These are phyloP conservation scores for Sardinella longiceps DNA, from an alignment of 2,797 vertebrate genomes.

Conservation along the genomic window DNA sequence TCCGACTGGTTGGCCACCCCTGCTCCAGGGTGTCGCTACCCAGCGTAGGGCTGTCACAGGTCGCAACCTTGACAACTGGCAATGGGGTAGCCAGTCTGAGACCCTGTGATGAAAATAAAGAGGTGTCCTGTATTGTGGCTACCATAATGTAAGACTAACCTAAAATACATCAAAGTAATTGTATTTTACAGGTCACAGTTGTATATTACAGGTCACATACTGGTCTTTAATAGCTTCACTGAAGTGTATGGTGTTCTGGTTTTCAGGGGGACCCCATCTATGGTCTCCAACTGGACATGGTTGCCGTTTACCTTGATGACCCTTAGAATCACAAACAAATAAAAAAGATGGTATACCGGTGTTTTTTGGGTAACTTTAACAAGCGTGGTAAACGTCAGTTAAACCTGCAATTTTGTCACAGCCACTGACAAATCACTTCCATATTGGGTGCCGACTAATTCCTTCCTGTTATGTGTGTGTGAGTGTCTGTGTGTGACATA, in stretches of 20 bases:
- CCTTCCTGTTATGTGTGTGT: too few species aligned
- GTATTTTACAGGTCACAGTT: too few species aligned
- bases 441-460: too few species aligned
- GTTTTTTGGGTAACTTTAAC: too few species aligned
- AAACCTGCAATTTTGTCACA: too few species aligned
- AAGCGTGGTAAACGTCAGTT: background rate
- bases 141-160: background rate
- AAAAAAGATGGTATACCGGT: background rate
- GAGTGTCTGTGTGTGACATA: too few species aligned
- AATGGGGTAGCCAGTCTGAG: background rate
- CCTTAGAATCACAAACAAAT: background rate
- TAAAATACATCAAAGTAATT: too few species aligned
- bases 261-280: background rate
- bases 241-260: background rate
- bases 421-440: too few species aligned
- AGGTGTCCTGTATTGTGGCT: background rate
- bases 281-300: background rate
- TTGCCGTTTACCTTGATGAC: background rate
- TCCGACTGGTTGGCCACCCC: too few species aligned
- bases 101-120: background rate
- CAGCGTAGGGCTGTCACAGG: background rate
- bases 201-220: background rate
- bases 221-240: background rate
- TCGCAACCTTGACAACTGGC: background rate
- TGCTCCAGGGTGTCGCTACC: constrained; percentile 3